A percentile compares a stretch with the other conserved stretches of the same genome.
phyloP scores from a whole-genome alignment of 1,140 invertebrate species.

The Sinella curviseta region DNA sequence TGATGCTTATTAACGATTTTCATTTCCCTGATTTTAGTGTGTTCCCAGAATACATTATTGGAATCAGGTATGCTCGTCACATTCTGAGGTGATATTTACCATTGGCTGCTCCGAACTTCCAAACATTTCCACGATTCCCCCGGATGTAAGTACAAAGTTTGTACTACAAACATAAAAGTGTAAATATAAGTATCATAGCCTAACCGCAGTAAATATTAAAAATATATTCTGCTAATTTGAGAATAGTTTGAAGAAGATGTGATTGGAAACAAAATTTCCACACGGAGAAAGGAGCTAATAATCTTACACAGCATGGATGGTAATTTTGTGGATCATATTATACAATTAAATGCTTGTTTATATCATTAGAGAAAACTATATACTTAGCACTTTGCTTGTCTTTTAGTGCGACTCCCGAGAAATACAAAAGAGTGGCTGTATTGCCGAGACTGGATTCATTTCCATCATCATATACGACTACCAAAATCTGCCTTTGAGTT shows the following conservation, averaged over 20 bases:
- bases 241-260: background rate
- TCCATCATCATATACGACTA: conserved; percentile 19
- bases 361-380: background rate
- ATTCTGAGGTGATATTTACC: conserved; percentile 1
- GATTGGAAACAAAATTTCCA: background rate
- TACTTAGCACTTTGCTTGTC: background rate
- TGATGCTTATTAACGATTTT: background rate
- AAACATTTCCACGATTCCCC: background rate
- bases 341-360: background rate
- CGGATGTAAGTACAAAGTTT: background rate
- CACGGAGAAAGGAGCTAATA: conserved; percentile 9
- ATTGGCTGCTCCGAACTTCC: background rate
- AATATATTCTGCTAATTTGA: background rate
- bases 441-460: background rate
- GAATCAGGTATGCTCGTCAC: background rate
- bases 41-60: background rate
- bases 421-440: conserved; percentile 22
- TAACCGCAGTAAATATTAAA: background rate
- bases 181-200: too few species aligned
- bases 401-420: background rate
- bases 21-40: background rate
- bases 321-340: background rate
- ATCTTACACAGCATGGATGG: conserved; percentile 6
- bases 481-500: background rate
- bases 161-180: too few species aligned